Evolutionary conservation across 2,888 invertebrate species (phyloP).

Genomic region (Galerucella nymphaeae): DNA sequence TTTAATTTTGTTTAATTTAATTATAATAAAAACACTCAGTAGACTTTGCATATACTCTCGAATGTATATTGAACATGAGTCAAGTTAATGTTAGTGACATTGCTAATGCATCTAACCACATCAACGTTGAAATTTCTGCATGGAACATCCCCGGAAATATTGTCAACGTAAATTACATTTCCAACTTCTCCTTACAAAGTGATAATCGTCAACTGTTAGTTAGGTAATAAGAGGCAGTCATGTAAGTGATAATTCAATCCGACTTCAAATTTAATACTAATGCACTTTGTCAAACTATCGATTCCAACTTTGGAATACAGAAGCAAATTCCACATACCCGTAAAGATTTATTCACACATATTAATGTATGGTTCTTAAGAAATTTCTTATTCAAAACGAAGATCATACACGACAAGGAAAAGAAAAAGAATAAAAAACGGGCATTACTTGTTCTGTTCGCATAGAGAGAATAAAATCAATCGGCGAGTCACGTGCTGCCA

Average conservation of each 20-base stretch:
- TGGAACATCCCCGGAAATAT: conserved; percentile 33
- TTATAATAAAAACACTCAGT: too few relatives aligned
- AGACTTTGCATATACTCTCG: not conserved
- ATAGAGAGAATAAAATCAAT: conserved; percentile 67
- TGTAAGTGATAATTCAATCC: conserved; percentile 65
- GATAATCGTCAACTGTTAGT: conserved; percentile 64
- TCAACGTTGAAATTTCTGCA: conserved; percentile 10
- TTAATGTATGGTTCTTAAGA: not conserved
- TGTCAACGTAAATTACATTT: conserved; percentile 56
- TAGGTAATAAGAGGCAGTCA: conserved; percentile 62
- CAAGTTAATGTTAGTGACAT: not conserved
- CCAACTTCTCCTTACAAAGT: conserved; percentile 54
- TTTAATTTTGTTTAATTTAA: too few relatives aligned
- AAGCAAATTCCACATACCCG: not conserved
- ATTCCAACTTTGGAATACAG: conserved; percentile 41
- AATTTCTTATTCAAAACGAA: conserved; percentile 33
- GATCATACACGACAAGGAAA: conserved; percentile 21
- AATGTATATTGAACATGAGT: not conserved
- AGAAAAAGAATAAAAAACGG: conserved; percentile 17
- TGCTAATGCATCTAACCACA: conserved; percentile 9
- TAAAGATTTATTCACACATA: not conserved
- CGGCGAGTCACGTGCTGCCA: conserved; percentile 65
- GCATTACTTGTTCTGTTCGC: conserved; percentile 59
- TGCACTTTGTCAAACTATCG: conserved; percentile 29
- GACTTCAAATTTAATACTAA: conserved; percentile 49